Evolutionary conservation across 2,888 invertebrate species (phyloP), one percentile per base, ranked within the genome.

Genomic region (Limnephilus lunatus): DNA sequence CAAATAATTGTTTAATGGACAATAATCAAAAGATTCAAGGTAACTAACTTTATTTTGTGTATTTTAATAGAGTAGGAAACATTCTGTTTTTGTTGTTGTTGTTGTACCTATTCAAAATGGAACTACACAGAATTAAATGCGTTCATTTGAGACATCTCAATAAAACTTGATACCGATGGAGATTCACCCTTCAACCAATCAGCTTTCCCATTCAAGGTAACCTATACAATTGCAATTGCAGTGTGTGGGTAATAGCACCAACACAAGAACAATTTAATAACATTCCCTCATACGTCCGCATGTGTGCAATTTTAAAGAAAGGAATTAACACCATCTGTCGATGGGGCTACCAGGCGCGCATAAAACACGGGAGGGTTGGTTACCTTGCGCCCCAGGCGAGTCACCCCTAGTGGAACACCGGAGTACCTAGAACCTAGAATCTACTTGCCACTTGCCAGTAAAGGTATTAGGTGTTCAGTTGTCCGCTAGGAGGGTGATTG

Each of bases 311-410:
- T 93, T 93, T 92, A 93, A 93, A 93, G 93, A 93, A 93, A 93
- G 93, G 93, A 93, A 93, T 93, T 93, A 93, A 91, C 93, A 91
- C 93, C 93, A 93, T 93, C 93, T 93, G 93, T 93, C 93, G 93
- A 80, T 85, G 81, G 86, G 32, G 85, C 90, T 90, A 83, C 87
- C 87, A 85, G 91, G 81, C 89, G 87, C 48, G 83, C 91, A 92
- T 68, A 85, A 90, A 90, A 91, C 86, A 89, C 90, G 48, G 91
- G 91, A 87, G 91, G 91, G 91, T 91, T 91, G 91, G 91, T 91
- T 92, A 92, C 91, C 91, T 92, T 82, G 85, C 91, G 90, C 93
- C 93, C 92, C 85, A 91, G 91, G 91, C 90, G 80, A 12, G n/a
- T 85, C 86, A 85, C 89, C 91, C 91, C 85, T 83, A 83, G 81